Conservation (phyloP, 2,888 invertebrate genomes). For the Calliphora vomitoria region DNA sequence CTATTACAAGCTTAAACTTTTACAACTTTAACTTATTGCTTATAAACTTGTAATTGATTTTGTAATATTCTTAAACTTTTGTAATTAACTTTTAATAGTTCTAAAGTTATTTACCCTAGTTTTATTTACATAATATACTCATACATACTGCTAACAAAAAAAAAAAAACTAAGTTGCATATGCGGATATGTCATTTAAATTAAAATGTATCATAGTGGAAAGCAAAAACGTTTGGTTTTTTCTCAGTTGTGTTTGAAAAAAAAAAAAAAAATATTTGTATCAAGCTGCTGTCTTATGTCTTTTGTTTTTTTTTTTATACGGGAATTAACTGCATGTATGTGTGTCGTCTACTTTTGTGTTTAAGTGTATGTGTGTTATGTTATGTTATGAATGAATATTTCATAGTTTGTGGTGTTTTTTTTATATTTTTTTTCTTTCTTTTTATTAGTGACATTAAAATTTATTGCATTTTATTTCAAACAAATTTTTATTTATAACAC, state of each 20-base stretch:
- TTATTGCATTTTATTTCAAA: conserved; percentile 56
- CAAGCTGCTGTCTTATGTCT: conserved; percentile 70
- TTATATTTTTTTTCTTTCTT: conserved; percentile 12
- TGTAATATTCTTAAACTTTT: background rate
- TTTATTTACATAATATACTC: conserved; percentile 21
- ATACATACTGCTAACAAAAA: background rate
- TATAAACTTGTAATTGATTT: conserved; percentile 9
- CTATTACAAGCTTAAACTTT: background rate
- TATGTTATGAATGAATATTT: conserved; percentile 26
- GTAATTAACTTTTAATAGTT: conserved; percentile 54
- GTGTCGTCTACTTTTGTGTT: too few relatives aligned
- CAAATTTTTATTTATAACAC: conserved; percentile 36
- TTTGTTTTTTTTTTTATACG: conserved; percentile 41
- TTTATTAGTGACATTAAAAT: conserved; percentile 67
- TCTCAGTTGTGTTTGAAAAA: conserved; percentile 25
- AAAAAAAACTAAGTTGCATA: conserved; percentile 35
- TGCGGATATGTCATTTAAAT: conserved; percentile 72
- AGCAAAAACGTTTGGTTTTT: conserved; percentile 11
- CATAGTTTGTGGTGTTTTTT: conserved; percentile 26
- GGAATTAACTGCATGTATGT: background rate
- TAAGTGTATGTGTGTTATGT: background rate
- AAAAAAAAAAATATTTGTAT: background rate
- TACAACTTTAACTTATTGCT: background rate
- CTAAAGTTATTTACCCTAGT: conserved; percentile 39
- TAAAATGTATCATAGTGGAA: conserved; percentile 53